Conservation (phyloP, 37 sponge, comb jelly and placozoan genomes). For the Hexactinellida sp. region DNA sequence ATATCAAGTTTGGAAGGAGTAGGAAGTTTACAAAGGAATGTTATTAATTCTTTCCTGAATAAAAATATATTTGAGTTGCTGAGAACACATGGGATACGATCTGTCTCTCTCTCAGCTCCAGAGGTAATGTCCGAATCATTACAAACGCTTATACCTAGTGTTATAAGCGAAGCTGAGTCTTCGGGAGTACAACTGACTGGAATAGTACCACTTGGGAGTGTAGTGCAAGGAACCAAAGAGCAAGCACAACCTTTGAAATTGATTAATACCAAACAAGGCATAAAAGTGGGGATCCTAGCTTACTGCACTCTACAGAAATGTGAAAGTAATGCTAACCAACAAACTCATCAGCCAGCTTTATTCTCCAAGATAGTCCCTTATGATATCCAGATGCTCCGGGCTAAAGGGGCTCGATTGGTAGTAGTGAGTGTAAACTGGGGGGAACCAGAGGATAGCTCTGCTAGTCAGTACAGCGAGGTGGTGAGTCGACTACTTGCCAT, state of each 20-base stretch:
- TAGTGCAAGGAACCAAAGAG: not conserved
- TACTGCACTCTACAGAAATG: not conserved
- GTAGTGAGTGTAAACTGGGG: constrained; percentile 9
- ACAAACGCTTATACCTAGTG: not conserved
- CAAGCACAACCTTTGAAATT: not conserved
- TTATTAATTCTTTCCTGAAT: not conserved
- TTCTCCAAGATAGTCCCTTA: not conserved
- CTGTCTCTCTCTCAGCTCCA: not conserved
- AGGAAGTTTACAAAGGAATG: not conserved
- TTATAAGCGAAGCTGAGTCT: not conserved
- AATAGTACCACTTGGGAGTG: not conserved
- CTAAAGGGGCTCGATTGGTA: not conserved
- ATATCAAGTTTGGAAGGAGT: not conserved
- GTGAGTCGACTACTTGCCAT: not conserved
- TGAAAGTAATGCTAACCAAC: not conserved
- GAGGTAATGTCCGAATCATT: not conserved
- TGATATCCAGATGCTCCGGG: not conserved
- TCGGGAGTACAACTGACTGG: not conserved
- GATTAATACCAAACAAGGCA: not conserved
- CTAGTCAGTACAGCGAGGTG: not conserved
- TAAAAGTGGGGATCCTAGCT: not conserved
- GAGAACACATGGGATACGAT: not conserved
- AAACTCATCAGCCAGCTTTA: not conserved
- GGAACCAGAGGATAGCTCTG: not conserved
- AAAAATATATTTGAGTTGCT: not conserved